Base-by-base conservation (phyloP, 2,113 vertebrate species). In the Nicator chloris region DNA sequence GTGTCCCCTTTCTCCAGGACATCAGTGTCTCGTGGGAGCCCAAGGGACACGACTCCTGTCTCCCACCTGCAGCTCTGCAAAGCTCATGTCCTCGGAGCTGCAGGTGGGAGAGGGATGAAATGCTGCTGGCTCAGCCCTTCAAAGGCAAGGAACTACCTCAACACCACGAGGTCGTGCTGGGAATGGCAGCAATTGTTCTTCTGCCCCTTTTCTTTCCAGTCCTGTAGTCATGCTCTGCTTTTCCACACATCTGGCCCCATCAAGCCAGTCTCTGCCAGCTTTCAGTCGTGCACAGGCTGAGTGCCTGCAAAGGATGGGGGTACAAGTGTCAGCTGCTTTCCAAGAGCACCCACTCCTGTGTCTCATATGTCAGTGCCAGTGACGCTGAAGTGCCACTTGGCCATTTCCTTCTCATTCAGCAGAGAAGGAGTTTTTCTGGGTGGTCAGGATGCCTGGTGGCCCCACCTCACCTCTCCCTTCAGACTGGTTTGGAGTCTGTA, bases 101-200 rank as follows among this genome's bases (percentile, higher is more conserved):
- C 27, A 15, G 37, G 27, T 27, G 59, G 33, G 31, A 37, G 35
- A 42, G 42, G 18, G 26, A 4, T 59, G 22, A 27, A 24, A 30
- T 3, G 17, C 84, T 8, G 26, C 30, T 2, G 8, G 30, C 56
- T 75, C 44, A 77, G 59, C 63, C 64, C 86, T 45, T 33, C 60
- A 24, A 39, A 70, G 82, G 56, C 82, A 24, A 85, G 89, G 86
- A 90, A 31, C 78, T 66, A 45, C 79, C 89, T 82, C 82, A 49
- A 1, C 31, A 28, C 17, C 70, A 44, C 13, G 65, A 85, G 93
- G 88, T 85, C 73, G 2, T 7, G 37, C 86, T 57, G 73, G 37
- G 54, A 65, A 66, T 63, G 65, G 9, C 59, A 40, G 17, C 59
- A 61, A 20, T 39, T 28, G 13, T 2, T 3, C 39, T 28, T 12